These are phyloP conservation scores for Gobio gobio DNA, from an alignment of 2,113 vertebrate genomes.

Conservation along the genomic window DNA sequence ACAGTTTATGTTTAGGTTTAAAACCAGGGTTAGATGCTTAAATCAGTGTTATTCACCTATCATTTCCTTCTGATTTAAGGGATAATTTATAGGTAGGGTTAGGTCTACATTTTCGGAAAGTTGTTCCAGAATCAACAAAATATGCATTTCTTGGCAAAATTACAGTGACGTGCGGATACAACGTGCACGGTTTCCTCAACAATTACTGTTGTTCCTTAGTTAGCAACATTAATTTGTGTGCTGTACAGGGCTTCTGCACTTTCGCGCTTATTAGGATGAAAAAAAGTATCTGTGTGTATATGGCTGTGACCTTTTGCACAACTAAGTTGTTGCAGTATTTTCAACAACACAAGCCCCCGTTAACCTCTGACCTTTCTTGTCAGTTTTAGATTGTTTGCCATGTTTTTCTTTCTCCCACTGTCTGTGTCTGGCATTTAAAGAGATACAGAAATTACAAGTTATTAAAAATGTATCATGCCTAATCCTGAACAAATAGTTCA, in stretches of 20 bases:
- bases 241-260: not conserved
- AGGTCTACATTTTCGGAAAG: too few species aligned
- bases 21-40: too few species aligned
- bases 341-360: not conserved
- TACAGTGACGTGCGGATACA: too few species aligned
- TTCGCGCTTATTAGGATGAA: constrained; percentile 14
- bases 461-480: not conserved
- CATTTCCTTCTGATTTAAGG: too few species aligned
- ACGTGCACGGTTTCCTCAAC: not conserved
- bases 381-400: not conserved
- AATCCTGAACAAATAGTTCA: not conserved
- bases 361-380: not conserved
- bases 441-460: not conserved
- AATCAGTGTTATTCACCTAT: too few species aligned
- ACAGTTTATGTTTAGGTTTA: too few species aligned
- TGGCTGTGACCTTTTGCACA: constrained; percentile 6
- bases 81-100: too few species aligned
- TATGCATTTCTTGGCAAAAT: too few species aligned
- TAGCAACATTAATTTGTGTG: constrained; percentile 1
- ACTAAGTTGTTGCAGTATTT: not conserved
- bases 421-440: not conserved
- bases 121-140: too few species aligned
- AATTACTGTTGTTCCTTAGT: not conserved
- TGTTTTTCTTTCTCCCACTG: not conserved
- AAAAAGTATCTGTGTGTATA: not conserved